These are phyloP conservation scores for Mastigias papua DNA, from an alignment of 30 jellyfish, hydroid and myxozoan genomes.

Conservation along the genomic window DNA sequence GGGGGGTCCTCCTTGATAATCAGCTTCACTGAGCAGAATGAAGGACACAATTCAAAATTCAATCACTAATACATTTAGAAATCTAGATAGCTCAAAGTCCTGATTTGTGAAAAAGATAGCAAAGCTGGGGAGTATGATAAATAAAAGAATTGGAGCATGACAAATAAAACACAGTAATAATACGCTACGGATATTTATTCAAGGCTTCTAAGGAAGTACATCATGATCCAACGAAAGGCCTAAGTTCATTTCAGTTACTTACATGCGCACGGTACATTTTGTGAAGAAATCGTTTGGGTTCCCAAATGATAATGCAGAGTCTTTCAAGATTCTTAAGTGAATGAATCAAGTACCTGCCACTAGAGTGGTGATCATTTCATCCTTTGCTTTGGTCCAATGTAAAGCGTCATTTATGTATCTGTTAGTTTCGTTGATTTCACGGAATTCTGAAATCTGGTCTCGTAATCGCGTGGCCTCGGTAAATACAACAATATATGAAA, in stretches of 20 bases:
- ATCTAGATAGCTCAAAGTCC: no score
- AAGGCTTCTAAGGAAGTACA: not conserved
- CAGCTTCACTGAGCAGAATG: no score
- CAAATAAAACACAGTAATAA: not conserved
- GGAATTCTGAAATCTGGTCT: not conserved
- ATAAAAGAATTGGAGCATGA: not conserved
- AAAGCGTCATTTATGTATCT: not conserved
- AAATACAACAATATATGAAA: no score
- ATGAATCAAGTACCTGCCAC: not conserved
- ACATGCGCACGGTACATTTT: constrained; percentile 62
- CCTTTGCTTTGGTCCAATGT: not conserved
- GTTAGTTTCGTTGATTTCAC: not conserved
- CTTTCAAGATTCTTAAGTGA: not conserved
- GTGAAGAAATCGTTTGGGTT: not conserved
- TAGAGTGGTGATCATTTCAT: constrained; percentile 28
- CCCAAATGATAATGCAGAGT: not conserved
- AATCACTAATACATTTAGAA: no score
- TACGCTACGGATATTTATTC: not conserved
- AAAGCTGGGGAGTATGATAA: not conserved
- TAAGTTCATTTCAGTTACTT: not conserved
- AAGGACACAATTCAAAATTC: no score
- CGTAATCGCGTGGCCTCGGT: not conserved
- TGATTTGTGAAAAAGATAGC: not conserved
- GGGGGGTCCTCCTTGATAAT: not conserved
- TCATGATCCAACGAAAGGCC: not conserved